Evolutionary conservation across 2,797 vertebrate genomes (phyloP).

Genomic region (Eupleurogrammus muticus): DNA sequence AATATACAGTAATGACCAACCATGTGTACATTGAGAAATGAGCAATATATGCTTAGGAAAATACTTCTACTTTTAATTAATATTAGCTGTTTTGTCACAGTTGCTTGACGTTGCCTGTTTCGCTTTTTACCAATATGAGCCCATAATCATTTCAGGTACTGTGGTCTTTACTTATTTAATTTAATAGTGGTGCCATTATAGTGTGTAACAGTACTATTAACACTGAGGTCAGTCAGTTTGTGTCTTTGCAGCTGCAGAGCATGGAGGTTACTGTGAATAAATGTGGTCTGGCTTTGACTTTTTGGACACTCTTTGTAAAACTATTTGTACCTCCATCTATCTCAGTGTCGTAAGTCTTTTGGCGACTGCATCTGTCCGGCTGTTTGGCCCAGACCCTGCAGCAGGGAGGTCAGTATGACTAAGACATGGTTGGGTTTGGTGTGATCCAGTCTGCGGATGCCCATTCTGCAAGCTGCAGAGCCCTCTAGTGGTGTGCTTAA

Average conservation of each 20-base stretch:
- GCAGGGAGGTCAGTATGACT: constrained; percentile 52
- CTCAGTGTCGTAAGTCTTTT: constrained; percentile 62
- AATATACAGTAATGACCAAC: constrained; percentile 31
- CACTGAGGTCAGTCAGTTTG: constrained; percentile 56
- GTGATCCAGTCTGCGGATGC: constrained; percentile 2
- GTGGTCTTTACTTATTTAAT: constrained; percentile 32
- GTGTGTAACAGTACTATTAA: constrained; percentile 56
- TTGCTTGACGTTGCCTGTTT: constrained; percentile 42
- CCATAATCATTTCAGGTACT: constrained; percentile 53
- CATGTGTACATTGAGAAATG: constrained; percentile 38
- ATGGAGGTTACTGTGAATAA: constrained; percentile 54
- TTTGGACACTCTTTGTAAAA: constrained; percentile 60
- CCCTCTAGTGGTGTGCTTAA: constrained; percentile 78
- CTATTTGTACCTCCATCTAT: constrained; percentile 69
- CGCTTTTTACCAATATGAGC: constrained; percentile 34
- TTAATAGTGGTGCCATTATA: constrained; percentile 55
- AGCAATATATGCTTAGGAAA: constrained; percentile 45
- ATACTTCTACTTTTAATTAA: constrained; percentile 31
- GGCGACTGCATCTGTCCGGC: constrained; percentile 58
- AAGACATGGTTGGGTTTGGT: constrained; percentile 32
- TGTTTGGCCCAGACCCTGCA: constrained; percentile 55
- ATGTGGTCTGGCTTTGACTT: constrained; percentile 60
- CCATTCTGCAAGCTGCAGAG: constrained; percentile 79
- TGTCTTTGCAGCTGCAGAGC: constrained; percentile 65
- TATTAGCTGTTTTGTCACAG: constrained; percentile 34